Conservation (phyloP, 2,888 invertebrate species). For the Ochropleura plecta region DNA sequence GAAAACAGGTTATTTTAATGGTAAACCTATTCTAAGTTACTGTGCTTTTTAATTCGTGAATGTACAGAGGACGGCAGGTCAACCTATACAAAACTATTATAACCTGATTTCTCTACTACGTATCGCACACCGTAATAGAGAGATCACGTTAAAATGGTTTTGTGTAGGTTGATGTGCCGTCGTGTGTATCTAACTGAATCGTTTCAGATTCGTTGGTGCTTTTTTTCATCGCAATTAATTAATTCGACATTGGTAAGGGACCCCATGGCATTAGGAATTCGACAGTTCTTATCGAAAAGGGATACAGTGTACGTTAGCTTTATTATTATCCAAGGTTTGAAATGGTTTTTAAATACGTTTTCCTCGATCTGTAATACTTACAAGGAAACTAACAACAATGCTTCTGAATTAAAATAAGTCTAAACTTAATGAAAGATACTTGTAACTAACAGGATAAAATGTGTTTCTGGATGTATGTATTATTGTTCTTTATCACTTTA, state of each 20-base stretch:
- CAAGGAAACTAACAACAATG: slow-evolving; percentile 37
- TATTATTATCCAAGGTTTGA: slow-evolving; percentile 12
- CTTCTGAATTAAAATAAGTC: slow-evolving; percentile 13
- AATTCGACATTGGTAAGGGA: neutral
- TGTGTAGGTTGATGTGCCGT: too few species aligned
- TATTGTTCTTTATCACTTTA: slow-evolving; percentile 1
- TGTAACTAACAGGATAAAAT: slow-evolving; percentile 51
- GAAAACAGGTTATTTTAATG: slow-evolving; percentile 19
- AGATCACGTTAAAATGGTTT: too few species aligned
- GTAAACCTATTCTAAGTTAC: neutral
- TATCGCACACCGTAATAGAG: too few species aligned
- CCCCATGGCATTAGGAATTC: neutral
- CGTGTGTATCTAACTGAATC: too few species aligned
- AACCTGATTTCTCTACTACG: too few species aligned
- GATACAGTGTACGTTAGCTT: neutral
- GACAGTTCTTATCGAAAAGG: slow-evolving; percentile 13
- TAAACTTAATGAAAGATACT: slow-evolving; percentile 30
- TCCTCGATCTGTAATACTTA: slow-evolving; percentile 44
- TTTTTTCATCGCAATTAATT: neutral
- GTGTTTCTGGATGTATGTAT: neutral
- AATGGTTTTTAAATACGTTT: slow-evolving; percentile 35
- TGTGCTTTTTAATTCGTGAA: too few species aligned
- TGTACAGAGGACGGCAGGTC: too few species aligned
- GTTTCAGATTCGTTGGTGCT: too few species aligned
- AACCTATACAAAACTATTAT: too few species aligned